Conservation (phyloP, 2,797 vertebrate genomes). For the Sylvia borin region DNA sequence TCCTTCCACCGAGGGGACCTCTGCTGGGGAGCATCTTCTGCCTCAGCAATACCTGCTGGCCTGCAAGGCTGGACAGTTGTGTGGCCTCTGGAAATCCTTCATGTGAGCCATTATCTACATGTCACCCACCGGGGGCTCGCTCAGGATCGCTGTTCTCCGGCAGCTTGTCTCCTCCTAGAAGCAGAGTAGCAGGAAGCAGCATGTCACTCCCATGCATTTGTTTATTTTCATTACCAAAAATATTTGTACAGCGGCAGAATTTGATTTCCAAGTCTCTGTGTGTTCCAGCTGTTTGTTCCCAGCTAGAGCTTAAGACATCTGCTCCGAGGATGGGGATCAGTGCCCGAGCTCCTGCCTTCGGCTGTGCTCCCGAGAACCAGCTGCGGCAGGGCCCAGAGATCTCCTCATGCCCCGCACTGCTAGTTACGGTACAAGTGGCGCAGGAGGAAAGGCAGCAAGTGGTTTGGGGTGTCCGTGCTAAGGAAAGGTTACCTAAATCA, state of each 20-base stretch:
- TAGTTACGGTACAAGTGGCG: fast-evolving
- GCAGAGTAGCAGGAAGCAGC: neutral
- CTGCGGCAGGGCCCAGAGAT: fast-evolving
- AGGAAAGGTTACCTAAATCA: neutral
- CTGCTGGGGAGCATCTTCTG: neutral
- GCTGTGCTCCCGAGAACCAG: neutral
- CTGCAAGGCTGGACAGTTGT: neutral
- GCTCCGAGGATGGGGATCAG: neutral
- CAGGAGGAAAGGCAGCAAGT: fast-evolving
- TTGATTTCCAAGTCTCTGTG: neutral
- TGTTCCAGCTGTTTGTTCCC: slow-evolving; percentile 40
- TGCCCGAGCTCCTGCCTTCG: neutral
- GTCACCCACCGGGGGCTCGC: neutral
- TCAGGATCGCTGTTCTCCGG: neutral
- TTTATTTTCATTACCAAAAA: slow-evolving; percentile 30
- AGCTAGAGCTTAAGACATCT: neutral
- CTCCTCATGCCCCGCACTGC: fast-evolving
- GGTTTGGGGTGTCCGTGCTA: neutral
- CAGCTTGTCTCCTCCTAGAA: neutral
- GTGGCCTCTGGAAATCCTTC: neutral
- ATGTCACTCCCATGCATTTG: neutral
- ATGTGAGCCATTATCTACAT: fast-evolving
- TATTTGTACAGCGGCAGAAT: neutral
- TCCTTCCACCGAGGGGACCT: fast-evolving
- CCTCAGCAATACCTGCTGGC: neutral